Evolutionary conservation across 2,888 invertebrate species (phyloP).

Genomic region (Pollenia angustigena): DNA sequence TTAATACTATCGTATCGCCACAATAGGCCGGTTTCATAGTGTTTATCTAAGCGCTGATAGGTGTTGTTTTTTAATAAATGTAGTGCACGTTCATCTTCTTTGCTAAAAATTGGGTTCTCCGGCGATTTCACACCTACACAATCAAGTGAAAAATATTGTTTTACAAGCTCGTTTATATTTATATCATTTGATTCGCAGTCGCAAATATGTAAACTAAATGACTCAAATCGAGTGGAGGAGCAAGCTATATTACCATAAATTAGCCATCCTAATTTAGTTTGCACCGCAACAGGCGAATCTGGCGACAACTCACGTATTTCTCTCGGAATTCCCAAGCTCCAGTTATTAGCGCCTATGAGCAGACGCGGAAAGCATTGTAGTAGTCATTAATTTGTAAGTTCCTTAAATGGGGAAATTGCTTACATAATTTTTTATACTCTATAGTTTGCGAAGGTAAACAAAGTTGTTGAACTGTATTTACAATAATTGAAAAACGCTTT

Average conservation of each 20-base stretch:
- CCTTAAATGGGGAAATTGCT: too few relatives aligned
- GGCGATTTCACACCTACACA: neutral
- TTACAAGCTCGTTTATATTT: conserved; percentile 24
- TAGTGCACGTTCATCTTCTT: neutral
- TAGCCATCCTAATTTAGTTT: conserved; percentile 33
- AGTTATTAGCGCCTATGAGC: too few relatives aligned
- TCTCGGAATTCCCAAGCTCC: neutral
- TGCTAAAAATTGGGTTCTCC: conserved; percentile 19
- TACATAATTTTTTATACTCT: too few relatives aligned
- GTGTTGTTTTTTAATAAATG: neutral
- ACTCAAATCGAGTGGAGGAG: neutral
- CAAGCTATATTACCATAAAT: conserved; percentile 10
- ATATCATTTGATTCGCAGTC: conserved; percentile 28
- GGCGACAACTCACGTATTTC: neutral
- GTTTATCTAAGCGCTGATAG: conserved; percentile 2
- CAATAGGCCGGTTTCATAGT: conserved; percentile 18
- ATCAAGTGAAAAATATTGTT: conserved; percentile 21
- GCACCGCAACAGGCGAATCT: conserved; percentile 10
- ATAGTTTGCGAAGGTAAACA: neutral
- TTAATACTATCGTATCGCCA: conserved; percentile 10
- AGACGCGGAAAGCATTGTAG: too few relatives aligned
- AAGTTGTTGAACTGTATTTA: conserved; percentile 23
- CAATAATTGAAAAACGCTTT: conserved; percentile 13
- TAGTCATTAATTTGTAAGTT: too few relatives aligned
- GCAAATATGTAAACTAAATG: conserved; percentile 27